Conservation (phyloP, 2,797 vertebrate genomes). For the Luscinia luscinia region DNA sequence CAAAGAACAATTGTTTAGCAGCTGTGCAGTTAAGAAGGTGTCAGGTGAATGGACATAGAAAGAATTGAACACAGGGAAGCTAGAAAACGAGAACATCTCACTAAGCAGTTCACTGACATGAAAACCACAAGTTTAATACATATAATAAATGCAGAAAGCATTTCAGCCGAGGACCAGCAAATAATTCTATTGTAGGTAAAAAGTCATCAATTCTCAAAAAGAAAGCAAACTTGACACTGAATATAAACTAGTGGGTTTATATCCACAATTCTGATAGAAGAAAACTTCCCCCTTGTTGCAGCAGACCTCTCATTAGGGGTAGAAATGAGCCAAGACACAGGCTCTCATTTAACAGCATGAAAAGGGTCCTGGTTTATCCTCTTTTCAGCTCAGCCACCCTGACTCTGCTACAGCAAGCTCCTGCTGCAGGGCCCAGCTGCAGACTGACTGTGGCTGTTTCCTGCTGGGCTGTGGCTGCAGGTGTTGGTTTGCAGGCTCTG, state of each 20-base stretch:
- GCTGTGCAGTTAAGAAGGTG: background rate
- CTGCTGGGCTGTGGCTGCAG: too few species aligned
- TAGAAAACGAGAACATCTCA: background rate
- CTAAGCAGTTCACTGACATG: background rate
- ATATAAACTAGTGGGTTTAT: background rate
- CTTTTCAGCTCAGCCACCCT: too few species aligned
- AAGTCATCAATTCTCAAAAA: background rate
- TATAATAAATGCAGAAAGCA: background rate
- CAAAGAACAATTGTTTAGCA: background rate
- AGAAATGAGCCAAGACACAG: too few species aligned
- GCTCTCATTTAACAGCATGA: too few species aligned
- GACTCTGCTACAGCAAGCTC: too few species aligned
- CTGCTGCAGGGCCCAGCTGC: too few species aligned
- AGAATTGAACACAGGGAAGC: background rate
- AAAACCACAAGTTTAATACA: background rate
- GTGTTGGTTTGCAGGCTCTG: too few species aligned
- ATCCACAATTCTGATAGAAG: background rate
- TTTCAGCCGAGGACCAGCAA: background rate
- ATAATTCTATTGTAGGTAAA: background rate
- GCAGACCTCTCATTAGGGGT: too few species aligned
- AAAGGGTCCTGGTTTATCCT: too few species aligned
- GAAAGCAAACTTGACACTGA: background rate
- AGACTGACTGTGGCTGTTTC: too few species aligned
- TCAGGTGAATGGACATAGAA: accelerated
- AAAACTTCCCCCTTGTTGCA: background rate